Percentiles rank a stretch among this genome's conserved stretches.
phyloP scores from a whole-genome alignment of 30 jellyfish, hydroid and myxozoan genomes.

The Aurelia coerulea region DNA sequence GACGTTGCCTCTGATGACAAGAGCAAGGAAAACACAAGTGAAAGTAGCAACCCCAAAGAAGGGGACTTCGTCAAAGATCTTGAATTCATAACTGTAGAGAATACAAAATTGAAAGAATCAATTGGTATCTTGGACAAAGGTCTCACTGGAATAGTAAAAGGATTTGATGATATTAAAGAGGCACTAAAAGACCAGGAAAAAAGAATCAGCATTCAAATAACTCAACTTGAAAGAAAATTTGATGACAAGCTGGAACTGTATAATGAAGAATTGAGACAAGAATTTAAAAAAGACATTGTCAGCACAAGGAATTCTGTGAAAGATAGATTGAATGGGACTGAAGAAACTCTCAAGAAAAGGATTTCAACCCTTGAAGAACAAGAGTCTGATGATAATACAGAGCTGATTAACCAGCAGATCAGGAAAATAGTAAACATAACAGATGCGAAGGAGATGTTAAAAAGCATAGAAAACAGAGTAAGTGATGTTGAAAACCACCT shows the following conservation, averaged over 20 bases:
- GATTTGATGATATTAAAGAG: slow-evolving; percentile 8
- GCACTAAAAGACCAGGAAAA: slow-evolving; percentile 26
- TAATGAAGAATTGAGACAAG: slow-evolving; percentile 17
- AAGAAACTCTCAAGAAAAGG: background rate
- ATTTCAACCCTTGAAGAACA: slow-evolving; percentile 6
- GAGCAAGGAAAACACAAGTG: slow-evolving; percentile 4
- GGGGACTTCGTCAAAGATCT: slow-evolving; percentile 12
- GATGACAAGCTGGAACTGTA: slow-evolving; percentile 22
- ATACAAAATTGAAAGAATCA: slow-evolving; percentile 17
- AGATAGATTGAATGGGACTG: background rate
- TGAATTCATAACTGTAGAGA: slow-evolving; percentile 16
- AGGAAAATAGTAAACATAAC: slow-evolving; percentile 3
- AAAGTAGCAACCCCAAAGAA: slow-evolving; percentile 10
- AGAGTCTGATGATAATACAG: slow-evolving; percentile 24
- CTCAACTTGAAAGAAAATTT: slow-evolving; percentile 10
- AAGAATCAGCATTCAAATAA: slow-evolving; percentile 3
- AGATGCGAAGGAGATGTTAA: background rate
- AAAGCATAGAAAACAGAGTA: background rate
- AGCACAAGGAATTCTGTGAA: background rate
- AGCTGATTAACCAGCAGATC: slow-evolving; percentile 14
- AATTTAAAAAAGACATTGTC: background rate
- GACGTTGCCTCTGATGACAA: slow-evolving; percentile 7
- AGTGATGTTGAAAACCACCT: background rate
- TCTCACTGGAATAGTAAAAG: background rate
- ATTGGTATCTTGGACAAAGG: slow-evolving; percentile 9